phyloP scores from a whole-genome alignment of 2,888 invertebrate genomes.

The Drosophila imparisetae region DNA sequence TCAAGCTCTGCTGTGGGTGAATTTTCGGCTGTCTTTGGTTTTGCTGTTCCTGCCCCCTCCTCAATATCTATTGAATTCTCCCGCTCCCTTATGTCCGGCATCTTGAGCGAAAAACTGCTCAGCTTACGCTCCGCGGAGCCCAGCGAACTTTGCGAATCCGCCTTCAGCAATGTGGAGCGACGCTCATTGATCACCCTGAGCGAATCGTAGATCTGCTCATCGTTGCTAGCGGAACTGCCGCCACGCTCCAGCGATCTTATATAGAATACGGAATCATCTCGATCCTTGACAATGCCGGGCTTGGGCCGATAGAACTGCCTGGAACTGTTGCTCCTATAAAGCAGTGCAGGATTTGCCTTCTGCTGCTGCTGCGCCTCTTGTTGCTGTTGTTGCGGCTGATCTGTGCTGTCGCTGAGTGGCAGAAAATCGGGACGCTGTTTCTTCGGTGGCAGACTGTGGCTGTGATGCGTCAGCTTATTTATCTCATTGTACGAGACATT shows the following conservation, averaged over 20 bases:
- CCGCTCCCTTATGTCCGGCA: slow-evolving; percentile 73
- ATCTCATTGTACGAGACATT: slow-evolving; percentile 48
- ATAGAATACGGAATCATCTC: slow-evolving; percentile 83
- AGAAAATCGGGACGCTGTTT: slow-evolving; percentile 82
- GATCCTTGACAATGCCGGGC: slow-evolving; percentile 76
- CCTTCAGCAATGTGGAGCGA: slow-evolving; percentile 82
- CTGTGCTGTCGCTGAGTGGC: slow-evolving; percentile 59
- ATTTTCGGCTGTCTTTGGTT: slow-evolving; percentile 2
- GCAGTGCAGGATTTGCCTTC: slow-evolving; percentile 39
- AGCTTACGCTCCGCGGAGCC: slow-evolving; percentile 75
- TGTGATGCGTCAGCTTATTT: slow-evolving; percentile 51
- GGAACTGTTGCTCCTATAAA: slow-evolving; percentile 84
- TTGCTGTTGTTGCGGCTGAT: slow-evolving; percentile 12
- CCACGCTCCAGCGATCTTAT: slow-evolving; percentile 69
- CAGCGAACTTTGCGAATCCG: slow-evolving; percentile 83
- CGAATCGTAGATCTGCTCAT: slow-evolving; percentile 83
- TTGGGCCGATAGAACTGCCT: slow-evolving; percentile 83
- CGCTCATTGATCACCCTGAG: slow-evolving; percentile 84
- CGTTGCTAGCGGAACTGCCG: slow-evolving; percentile 51
- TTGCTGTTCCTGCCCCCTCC: slow-evolving; percentile 28
- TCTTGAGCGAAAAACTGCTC: slow-evolving; percentile 72
- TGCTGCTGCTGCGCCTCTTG: slow-evolving; percentile 15
- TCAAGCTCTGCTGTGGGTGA: slow-evolving; percentile 10
- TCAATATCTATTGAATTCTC: slow-evolving; percentile 70
- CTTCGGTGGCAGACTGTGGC: slow-evolving; percentile 65